Percentiles rank a stretch among this genome's conserved stretches.
phyloP scores from a whole-genome alignment of 2,113 vertebrate species.

The Paradoxurus hermaphroditus region DNA sequence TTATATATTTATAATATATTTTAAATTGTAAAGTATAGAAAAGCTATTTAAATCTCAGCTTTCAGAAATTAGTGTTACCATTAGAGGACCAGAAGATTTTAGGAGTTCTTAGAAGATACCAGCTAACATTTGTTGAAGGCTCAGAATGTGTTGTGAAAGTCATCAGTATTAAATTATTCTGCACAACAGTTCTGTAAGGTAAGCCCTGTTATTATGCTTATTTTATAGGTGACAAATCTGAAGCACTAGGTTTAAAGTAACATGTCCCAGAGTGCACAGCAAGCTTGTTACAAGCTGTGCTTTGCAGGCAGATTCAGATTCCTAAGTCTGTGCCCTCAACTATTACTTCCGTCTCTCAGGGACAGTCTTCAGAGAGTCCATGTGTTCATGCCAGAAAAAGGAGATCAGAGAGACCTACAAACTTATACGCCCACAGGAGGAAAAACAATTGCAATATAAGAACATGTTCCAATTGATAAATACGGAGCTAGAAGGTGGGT shows the following conservation, averaged over 20 bases:
- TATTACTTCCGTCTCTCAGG: background rate
- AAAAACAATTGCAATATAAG: background rate
- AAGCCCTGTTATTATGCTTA: background rate
- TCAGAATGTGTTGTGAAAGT: background rate
- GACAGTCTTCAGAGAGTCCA: background rate
- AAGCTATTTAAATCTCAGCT: background rate
- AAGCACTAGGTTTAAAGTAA: background rate
- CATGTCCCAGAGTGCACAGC: background rate
- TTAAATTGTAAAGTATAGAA: background rate
- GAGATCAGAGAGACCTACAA: background rate
- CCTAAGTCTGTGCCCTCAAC: background rate
- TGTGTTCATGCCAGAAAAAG: background rate
- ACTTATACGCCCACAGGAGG: background rate
- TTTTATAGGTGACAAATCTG: background rate
- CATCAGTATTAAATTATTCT: background rate
- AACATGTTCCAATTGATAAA: background rate
- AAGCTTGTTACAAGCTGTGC: background rate
- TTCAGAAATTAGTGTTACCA: background rate
- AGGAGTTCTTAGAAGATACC: background rate
- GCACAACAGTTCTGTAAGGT: background rate
- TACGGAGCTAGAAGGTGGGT: background rate
- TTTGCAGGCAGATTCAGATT: background rate
- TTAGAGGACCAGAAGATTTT: background rate
- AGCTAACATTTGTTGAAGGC: background rate
- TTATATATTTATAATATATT: too few species aligned